Percentiles rank a stretch among this genome's conserved stretches.
Evolutionary conservation across 2,113 vertebrate genomes (phyloP).

Genomic region (Lanius collurio): DNA sequence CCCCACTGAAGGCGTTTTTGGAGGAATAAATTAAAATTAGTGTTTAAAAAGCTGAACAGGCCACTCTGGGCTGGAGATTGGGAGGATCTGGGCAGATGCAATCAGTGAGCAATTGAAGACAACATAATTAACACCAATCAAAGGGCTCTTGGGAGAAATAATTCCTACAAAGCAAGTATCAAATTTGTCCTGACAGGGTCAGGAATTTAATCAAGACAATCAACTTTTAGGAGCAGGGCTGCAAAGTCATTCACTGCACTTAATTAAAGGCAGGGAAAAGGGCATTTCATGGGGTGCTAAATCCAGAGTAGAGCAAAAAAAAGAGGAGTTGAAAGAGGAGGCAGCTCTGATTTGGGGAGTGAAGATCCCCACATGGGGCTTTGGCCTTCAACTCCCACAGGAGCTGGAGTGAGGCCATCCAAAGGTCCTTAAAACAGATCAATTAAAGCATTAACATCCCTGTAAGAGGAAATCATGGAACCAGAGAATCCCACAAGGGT

Average conservation of each 20-base stretch:
- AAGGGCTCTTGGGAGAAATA: not conserved
- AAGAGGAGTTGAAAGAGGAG: not conserved
- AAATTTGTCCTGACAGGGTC: not conserved
- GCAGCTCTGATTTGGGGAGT: not conserved
- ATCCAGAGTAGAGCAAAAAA: rapidly evolving
- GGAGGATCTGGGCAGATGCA: not conserved
- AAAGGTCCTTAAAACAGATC: not conserved
- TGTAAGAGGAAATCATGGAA: not conserved
- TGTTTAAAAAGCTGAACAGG: not conserved
- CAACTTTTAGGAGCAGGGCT: not conserved
- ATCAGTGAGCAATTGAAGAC: not conserved
- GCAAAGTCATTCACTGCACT: not conserved
- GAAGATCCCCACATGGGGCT: not conserved
- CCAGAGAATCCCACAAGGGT: not conserved
- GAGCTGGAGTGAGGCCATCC: not conserved
- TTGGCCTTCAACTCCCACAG: not conserved
- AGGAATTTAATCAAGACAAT: not conserved
- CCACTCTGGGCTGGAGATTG: not conserved
- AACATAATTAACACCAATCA: not conserved
- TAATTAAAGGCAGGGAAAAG: not conserved
- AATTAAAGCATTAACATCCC: not conserved
- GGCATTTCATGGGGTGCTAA: not conserved
- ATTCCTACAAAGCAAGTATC: not conserved
- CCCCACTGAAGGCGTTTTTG: not conserved
- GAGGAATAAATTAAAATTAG: not conserved